Conservation (phyloP, 2,113 vertebrate species). For the Chaetops frenatus region DNA sequence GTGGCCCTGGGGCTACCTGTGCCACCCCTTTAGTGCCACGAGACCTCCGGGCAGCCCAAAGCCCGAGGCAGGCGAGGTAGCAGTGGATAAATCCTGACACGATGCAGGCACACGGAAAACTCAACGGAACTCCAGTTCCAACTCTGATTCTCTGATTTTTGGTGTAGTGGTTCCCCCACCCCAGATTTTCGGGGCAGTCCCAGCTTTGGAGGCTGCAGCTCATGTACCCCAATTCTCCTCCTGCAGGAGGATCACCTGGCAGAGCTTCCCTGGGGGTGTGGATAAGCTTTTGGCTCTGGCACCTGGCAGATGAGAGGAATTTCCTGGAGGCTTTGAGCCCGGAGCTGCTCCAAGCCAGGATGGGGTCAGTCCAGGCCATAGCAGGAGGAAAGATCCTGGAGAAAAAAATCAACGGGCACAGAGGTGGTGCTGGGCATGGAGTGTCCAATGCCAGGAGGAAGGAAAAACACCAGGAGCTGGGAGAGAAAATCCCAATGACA, state of each 20-base stretch:
- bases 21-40: neutral
- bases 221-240: accelerated
- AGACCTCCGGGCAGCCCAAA: neutral
- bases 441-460: accelerated
- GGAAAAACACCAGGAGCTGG: neutral
- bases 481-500: neutral
- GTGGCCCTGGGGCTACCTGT: neutral
- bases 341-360: neutral
- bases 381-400: neutral
- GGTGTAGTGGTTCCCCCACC: neutral
- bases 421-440: neutral
- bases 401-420: neutral
- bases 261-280: accelerated
- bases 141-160: neutral
- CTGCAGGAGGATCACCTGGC: neutral
- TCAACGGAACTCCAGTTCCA: neutral
- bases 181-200: neutral
- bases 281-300: neutral
- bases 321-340: neutral
- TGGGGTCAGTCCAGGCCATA: neutral
- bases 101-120: neutral
- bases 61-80: too few relatives aligned
- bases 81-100: neutral
- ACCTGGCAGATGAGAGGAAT: neutral
- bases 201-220: neutral